Base-by-base conservation (phyloP, 2,888 invertebrate species). In the Boloria euphrosyne region DNA sequence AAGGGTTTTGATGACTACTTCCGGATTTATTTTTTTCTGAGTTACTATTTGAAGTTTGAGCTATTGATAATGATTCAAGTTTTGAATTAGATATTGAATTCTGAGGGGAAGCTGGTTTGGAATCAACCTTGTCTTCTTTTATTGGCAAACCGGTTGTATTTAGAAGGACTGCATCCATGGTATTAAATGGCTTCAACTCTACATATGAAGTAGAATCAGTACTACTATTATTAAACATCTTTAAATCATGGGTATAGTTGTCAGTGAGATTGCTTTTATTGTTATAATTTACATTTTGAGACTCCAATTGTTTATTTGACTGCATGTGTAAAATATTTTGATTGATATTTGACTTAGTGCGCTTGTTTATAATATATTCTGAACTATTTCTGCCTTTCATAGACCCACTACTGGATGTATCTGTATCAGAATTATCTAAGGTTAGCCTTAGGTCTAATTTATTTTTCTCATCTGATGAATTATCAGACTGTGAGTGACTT, bases 331-430 rank as follows among this genome's bases (percentile, higher is more conserved):
- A n/a, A 46, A 50, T 49, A 44, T 63, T 60, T 51, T 68, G n/a
- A 51, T 76, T 75, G 62, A 75, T 70, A 64, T 57, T 71, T 55
- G 68, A 59, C 50, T 71, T 69, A 38, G 66, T 71, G 52, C 89
- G 86, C 62, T 87, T 84, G 76, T 83, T 89, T 10, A 90, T 86
- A 68, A 90, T 83, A 75, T 92, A 92, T 76, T 91, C 92, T 18
- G 91, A 91, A 71, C 86, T 83, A 64, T 85, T 84, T 76, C 87
- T 90, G 16, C 89, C 90, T 72, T 84, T 81, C 3, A 82, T 78
- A 4, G 89, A 91, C 68, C 90, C 91, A 75, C 90, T 90, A 75
- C 86, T 88, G 3, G 92, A 90, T n/a, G 91, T 90, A 63, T 92
- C 92, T 10, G 91, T 92, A 64, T 92, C 92, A 0, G 91, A 92